Base-by-base conservation (phyloP, 2,888 invertebrate genomes). In the Limenitis camilla region DNA sequence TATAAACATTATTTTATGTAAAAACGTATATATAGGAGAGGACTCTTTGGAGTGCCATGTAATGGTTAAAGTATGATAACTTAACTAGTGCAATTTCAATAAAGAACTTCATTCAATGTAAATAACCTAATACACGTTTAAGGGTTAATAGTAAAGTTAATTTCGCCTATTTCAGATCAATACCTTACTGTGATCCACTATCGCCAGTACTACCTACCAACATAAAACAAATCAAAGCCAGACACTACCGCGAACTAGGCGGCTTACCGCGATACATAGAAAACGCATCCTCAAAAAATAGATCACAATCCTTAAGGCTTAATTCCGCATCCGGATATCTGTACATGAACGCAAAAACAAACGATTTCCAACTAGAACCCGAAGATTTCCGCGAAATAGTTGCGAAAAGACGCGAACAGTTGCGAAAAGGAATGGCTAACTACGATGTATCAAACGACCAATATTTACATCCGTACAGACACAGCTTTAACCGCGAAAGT, bases 251-350 rank as follows among this genome's bases (percentile, higher is more conserved):
- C 9, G 81, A 79, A 42, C 55, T 80, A 0, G 80, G 80, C 44
- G 66, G 64, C 46, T 64, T 87, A 46, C 88, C 88, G 0, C 76
- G 88, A 1, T 81, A 80, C 71, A 85, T 84, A 19, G 88, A 88
- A 56, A 86, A 83, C 55, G 69, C 81, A 0, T 78, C 78, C 0
- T 68, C 77, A 2, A 83, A 81, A 33, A 75, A 74, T 61, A 67
- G 76, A 0, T 86, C 87, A 0, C 87, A 87, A 42, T 80, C 88
- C 0, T 65, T 88, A 0, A 67, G 88, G 1, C 78, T 88, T 0
- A 88, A 88, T 63, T 88, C 88, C 0, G 88, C 88, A 0, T 88
- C 88, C 0, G 88, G 88, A 0, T 84, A 88, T 60, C 66, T 88
- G 1, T 88, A 85, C 58, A 88, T 88, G 88, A 88, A 88, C 69